Evolutionary conservation across 1,140 invertebrate species (phyloP).

Genomic region (Semibalanus balanoides): DNA sequence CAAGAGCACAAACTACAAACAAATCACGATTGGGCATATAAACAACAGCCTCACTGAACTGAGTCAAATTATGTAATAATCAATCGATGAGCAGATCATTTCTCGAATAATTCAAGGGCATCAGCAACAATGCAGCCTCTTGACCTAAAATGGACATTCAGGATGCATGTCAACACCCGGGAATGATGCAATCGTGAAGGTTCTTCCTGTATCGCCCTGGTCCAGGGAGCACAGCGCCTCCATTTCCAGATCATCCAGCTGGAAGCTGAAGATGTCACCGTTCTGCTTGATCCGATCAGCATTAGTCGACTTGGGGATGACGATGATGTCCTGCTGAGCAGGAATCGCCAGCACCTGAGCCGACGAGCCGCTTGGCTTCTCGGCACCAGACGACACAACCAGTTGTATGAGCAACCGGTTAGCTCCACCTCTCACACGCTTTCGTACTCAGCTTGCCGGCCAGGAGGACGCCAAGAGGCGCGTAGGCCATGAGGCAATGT

Average conservation of each 20-base stretch:
- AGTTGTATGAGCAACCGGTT: neutral
- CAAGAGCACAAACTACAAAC: no score
- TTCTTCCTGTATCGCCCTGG: conserved; percentile 38
- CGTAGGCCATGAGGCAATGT: neutral
- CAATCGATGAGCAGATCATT: no score
- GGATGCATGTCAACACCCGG: neutral
- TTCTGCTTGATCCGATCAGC: conserved; percentile 26
- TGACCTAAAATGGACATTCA: neutral
- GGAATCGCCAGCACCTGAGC: conserved; percentile 29
- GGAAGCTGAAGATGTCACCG: conserved; percentile 13
- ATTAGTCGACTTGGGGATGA: conserved; percentile 28
- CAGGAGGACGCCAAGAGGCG: neutral
- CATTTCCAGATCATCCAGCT: conserved; percentile 11
- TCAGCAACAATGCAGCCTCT: no score
- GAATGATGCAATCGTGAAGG: conserved; percentile 42
- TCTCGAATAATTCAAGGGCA: no score
- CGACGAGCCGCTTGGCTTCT: conserved; percentile 22
- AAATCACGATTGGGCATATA: no score
- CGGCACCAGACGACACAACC: conserved; percentile 23
- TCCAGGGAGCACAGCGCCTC: conserved; percentile 32
- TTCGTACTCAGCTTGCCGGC: neutral
- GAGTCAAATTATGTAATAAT: no score
- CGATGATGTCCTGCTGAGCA: conserved; percentile 25
- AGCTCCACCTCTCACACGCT: neutral
- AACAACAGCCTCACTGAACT: no score